These are phyloP conservation scores for Caenorhabditis latens DNA, from an alignment of 1,140 invertebrate genomes.

Conservation along the genomic window DNA sequence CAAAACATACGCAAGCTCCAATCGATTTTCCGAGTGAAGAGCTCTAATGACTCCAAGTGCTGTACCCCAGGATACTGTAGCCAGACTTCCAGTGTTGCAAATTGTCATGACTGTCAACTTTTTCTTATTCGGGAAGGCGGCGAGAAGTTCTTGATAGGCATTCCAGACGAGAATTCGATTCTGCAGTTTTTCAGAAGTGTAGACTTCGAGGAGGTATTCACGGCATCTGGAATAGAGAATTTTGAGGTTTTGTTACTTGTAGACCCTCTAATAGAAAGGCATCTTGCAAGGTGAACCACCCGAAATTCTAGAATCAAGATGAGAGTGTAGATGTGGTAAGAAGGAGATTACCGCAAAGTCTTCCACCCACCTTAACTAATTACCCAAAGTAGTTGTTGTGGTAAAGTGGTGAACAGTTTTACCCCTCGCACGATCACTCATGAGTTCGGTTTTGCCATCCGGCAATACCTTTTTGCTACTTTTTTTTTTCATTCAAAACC, in stretches of 20 bases:
- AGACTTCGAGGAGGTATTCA: not conserved
- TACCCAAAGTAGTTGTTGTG: too few relatives aligned
- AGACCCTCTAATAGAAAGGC: too few relatives aligned
- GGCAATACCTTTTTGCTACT: too few relatives aligned
- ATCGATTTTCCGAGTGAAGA: constrained; percentile 83
- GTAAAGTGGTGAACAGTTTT: too few relatives aligned
- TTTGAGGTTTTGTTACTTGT: not conserved
- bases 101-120: constrained; percentile 88
- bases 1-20: constrained; percentile 92
- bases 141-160: constrained; percentile 50
- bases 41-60: constrained; percentile 92
- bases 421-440: too few relatives aligned
- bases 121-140: constrained; percentile 41
- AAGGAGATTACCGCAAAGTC: too few relatives aligned
- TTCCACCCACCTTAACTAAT: too few relatives aligned
- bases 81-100: constrained; percentile 97
- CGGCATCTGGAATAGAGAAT: constrained; percentile 10
- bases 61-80: constrained; percentile 96
- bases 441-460: too few relatives aligned
- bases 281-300: too few relatives aligned
- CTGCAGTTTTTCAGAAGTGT: constrained; percentile 57
- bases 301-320: too few relatives aligned
- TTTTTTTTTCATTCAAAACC: too few relatives aligned
- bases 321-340: too few relatives aligned
- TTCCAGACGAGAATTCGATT: constrained; percentile 60